These are phyloP conservation scores for Thamnaconus septentrionalis DNA, from an alignment of 2,113 vertebrate genomes.

Conservation along the genomic window DNA sequence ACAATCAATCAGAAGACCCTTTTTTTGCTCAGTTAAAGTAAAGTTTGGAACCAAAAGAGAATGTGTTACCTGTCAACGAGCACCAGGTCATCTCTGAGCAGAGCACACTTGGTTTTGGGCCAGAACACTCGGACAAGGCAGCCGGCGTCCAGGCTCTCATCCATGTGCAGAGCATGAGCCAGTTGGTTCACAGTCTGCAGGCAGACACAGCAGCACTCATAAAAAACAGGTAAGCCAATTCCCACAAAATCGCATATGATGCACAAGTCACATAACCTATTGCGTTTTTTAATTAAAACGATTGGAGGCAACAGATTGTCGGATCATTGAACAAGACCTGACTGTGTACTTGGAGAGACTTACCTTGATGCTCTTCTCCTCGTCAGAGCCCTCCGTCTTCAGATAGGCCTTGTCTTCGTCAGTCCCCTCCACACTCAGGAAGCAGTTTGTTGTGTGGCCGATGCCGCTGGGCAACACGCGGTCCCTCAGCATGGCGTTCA, in stretches of 20 bases:
- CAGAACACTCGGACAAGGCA: constrained; percentile 96
- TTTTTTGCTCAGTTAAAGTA: too few species aligned
- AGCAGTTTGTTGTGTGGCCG: constrained; percentile 99
- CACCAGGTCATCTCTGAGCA: constrained; percentile 95
- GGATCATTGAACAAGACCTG: background rate
- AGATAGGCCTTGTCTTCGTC: constrained; percentile 95
- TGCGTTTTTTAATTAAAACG: too few species aligned
- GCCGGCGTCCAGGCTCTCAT: constrained; percentile 92
- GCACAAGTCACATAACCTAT: too few species aligned
- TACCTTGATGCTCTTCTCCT: constrained; percentile 95
- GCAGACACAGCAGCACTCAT: background rate
- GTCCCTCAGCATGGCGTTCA: constrained; percentile 97
- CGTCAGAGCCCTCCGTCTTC: constrained; percentile 96
- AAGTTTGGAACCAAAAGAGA: background rate
- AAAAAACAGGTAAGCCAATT: too few species aligned
- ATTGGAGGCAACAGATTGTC: constrained; percentile 2
- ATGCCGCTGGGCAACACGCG: constrained; percentile 96
- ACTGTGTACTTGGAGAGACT: background rate
- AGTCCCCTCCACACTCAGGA: constrained; percentile 95
- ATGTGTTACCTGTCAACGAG: constrained; percentile 90
- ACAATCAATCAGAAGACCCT: too few species aligned
- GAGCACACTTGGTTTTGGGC: constrained; percentile 98
- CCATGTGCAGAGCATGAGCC: constrained; percentile 96
- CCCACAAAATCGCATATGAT: too few species aligned
- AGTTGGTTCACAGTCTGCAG: constrained; percentile 95